Percentiles rank a stretch among this genome's conserved stretches.
phyloP scores from a whole-genome alignment of 2,113 vertebrate genomes.

The Garra rufa region DNA sequence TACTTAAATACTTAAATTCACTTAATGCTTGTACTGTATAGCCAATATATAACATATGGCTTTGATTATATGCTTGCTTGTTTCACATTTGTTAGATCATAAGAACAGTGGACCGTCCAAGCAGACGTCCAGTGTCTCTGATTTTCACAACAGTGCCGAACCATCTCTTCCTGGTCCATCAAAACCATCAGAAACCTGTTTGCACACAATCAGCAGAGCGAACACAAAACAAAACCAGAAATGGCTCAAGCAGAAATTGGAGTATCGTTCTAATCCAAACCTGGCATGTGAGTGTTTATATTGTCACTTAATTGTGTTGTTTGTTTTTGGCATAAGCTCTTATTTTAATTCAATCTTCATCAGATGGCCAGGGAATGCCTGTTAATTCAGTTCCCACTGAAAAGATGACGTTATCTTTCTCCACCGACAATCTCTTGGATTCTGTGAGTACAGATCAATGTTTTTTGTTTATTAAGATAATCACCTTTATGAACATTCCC shows the following conservation, averaged over 20 bases:
- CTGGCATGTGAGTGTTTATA: constrained; percentile 80
- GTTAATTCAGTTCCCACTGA: constrained; percentile 70
- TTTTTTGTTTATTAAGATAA: background rate
- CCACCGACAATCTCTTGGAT: constrained; percentile 84
- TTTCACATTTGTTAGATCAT: constrained; percentile 27
- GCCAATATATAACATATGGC: background rate
- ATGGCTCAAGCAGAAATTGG: constrained; percentile 82
- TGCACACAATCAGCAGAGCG: constrained; percentile 75
- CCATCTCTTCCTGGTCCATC: constrained; percentile 78
- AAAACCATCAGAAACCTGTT: constrained; percentile 77
- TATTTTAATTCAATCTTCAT: constrained; percentile 61
- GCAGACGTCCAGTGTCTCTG: constrained; percentile 67
- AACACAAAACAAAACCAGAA: constrained; percentile 76
- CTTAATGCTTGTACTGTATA: background rate
- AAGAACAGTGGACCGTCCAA: background rate
- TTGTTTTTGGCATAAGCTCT: background rate
- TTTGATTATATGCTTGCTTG: background rate
- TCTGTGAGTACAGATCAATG: constrained; percentile 75
- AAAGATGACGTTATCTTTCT: constrained; percentile 82
- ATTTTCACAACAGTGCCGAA: constrained; percentile 65
- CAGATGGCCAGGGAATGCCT: constrained; percentile 76
- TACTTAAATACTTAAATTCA: background rate
- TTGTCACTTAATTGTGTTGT: too few species aligned
- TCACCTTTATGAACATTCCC: background rate
- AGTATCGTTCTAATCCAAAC: constrained; percentile 91